phyloP scores from a whole-genome alignment of 23 tunicate species.

The Halocynthia roretzi region DNA sequence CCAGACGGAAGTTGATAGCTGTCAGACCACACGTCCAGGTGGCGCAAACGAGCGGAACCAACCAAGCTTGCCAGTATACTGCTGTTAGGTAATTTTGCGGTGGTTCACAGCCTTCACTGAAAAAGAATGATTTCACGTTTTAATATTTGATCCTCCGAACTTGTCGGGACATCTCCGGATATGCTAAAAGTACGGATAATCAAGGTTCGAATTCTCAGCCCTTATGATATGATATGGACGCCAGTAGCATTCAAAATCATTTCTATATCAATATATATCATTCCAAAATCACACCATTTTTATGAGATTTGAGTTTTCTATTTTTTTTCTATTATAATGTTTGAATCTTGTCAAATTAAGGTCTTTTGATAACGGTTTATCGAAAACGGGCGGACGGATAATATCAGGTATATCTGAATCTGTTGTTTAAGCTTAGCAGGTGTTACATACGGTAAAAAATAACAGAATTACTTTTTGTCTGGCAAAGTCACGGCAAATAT shows the following conservation, averaged over 20 bases:
- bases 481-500: not conserved
- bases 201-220: too few species aligned
- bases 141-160: not conserved
- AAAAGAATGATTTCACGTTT: not conserved
- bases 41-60: conserved; percentile 9
- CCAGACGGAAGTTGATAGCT: not conserved
- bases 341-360: too few species aligned
- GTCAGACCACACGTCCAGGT: conserved; percentile 6
- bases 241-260: too few species aligned
- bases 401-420: too few species aligned
- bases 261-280: too few species aligned
- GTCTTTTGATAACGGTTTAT: too few species aligned
- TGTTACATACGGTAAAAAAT: not conserved
- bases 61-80: not conserved
- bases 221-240: too few species aligned
- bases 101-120: conserved; percentile 2
- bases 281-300: too few species aligned
- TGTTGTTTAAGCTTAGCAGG: not conserved
- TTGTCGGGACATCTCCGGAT: not conserved
- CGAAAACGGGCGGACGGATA: too few species aligned
- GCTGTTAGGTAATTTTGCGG: not conserved
- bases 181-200: too few species aligned
- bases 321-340: too few species aligned
- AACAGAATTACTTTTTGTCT: not conserved
- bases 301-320: too few species aligned